Conservation (phyloP, 2,888 invertebrate genomes). For the Eustalomyia histrio region DNA sequence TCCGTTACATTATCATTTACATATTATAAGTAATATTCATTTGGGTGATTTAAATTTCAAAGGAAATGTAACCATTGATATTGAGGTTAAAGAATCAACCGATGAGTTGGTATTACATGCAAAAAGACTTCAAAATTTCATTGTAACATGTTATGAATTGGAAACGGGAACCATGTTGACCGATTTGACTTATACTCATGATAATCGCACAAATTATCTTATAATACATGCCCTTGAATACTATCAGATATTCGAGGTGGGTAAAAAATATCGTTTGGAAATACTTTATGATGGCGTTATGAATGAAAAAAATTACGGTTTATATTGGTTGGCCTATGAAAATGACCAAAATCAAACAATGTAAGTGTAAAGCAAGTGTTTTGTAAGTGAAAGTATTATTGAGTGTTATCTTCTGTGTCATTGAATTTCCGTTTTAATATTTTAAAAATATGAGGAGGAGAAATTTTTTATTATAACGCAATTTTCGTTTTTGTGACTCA, state of each 20-base stretch:
- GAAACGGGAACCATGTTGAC: conserved; percentile 67
- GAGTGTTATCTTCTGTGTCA: background rate
- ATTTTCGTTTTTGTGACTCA: background rate
- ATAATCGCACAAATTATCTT: conserved; percentile 69
- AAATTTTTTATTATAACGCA: background rate
- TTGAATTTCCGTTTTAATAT: background rate
- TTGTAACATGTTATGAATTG: conserved; percentile 71
- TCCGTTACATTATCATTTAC: conserved; percentile 81
- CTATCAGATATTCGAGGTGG: conserved; percentile 73
- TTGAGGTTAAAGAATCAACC: conserved; percentile 71
- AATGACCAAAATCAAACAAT: conserved; percentile 76
- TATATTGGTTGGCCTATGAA: conserved; percentile 82
- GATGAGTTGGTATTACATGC: conserved; percentile 76
- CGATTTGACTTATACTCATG: conserved; percentile 71
- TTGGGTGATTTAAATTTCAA: conserved; percentile 69
- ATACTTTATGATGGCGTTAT: conserved; percentile 82
- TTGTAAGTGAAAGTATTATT: background rate
- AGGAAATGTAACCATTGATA: conserved; percentile 75
- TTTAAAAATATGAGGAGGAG: background rate
- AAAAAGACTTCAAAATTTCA: conserved; percentile 70
- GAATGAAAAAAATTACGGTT: conserved; percentile 83
- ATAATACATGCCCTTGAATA: conserved; percentile 72
- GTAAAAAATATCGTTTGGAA: conserved; percentile 73
- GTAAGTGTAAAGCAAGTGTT: conserved; percentile 71
- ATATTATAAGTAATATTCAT: conserved; percentile 74